Evolutionary conservation across 2,888 invertebrate genomes (phyloP).

Genomic region (Diachrysia chrysitis): DNA sequence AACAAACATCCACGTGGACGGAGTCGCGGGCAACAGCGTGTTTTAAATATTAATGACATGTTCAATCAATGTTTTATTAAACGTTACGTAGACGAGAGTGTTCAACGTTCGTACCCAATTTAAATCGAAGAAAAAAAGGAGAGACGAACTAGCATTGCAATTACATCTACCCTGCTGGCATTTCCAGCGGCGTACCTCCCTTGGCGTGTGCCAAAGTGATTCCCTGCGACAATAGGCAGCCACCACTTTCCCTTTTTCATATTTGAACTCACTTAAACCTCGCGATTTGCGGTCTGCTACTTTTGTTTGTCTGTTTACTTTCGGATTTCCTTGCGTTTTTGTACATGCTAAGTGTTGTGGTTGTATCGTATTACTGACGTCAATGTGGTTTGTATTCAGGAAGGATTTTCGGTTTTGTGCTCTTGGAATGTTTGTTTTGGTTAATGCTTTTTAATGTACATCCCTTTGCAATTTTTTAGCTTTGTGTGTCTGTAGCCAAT

Average conservation of each 20-base stretch:
- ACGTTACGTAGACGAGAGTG: not conserved
- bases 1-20: too few species aligned
- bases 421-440: not conserved
- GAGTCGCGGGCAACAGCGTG: too few species aligned
- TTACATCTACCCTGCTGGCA: constrained; percentile 39
- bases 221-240: constrained; percentile 75
- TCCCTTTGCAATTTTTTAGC: too few species aligned
- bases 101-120: constrained; percentile 9
- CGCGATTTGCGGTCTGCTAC: constrained; percentile 73
- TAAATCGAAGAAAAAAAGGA: constrained; percentile 26
- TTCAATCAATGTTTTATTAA: not conserved
- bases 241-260: constrained; percentile 79
- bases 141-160: constrained; percentile 31
- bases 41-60: too few species aligned
- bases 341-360: constrained; percentile 52
- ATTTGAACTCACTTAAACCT: constrained; percentile 85
- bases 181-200: constrained; percentile 34
- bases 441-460: not conserved
- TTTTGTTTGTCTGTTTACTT: constrained; percentile 77
- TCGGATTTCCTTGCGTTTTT: constrained; percentile 69
- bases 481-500: too few species aligned
- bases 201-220: constrained; percentile 73
- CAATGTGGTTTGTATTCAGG: constrained; percentile 23
- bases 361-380: constrained; percentile 47
- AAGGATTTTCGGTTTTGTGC: constrained; percentile 24